These are phyloP conservation scores for Diaperis boleti DNA, from an alignment of 2,888 invertebrate species.

Conservation along the genomic window DNA sequence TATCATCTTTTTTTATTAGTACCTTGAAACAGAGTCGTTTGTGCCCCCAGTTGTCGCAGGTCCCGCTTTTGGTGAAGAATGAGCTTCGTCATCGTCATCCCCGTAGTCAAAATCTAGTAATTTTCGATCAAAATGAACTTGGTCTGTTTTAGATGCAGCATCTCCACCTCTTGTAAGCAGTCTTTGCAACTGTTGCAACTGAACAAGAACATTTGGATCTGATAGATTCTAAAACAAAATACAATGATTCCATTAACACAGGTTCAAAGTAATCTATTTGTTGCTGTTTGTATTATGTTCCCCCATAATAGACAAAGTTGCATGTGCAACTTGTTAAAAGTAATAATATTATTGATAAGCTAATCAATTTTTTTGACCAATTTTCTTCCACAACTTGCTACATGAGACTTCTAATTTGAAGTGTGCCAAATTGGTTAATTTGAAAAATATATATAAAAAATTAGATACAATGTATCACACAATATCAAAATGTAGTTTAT, in stretches of 20 bases:
- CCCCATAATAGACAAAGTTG: no score
- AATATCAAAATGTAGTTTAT: no score
- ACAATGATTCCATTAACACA: neutral
- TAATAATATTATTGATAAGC: no score
- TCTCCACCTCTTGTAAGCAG: slow-evolving; percentile 66
- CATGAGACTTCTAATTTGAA: no score
- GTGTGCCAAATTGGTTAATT: no score
- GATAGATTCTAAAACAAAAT: slow-evolving; percentile 55
- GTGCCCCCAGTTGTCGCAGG: slow-evolving; percentile 58
- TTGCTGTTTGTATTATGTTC: no score
- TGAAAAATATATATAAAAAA: no score
- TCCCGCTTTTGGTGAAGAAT: slow-evolving; percentile 66
- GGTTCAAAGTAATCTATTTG: no score
- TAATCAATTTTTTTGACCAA: no score
- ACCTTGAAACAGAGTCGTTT: slow-evolving; percentile 57
- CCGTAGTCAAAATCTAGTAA: slow-evolving; percentile 92
- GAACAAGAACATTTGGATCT: slow-evolving; percentile 67
- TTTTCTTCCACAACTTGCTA: no score
- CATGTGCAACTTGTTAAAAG: no score
- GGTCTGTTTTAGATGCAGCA: slow-evolving; percentile 49
- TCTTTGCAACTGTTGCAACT: slow-evolving; percentile 75
- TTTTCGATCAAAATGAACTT: slow-evolving; percentile 85
- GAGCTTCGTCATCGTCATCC: slow-evolving; percentile 87
- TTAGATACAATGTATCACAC: no score
- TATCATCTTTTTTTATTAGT: slow-evolving; percentile 18